Evolutionary conservation across 2,888 invertebrate species (phyloP), one percentile per base, ranked within the genome.

Genomic region (Cecidostiba fungosa): DNA sequence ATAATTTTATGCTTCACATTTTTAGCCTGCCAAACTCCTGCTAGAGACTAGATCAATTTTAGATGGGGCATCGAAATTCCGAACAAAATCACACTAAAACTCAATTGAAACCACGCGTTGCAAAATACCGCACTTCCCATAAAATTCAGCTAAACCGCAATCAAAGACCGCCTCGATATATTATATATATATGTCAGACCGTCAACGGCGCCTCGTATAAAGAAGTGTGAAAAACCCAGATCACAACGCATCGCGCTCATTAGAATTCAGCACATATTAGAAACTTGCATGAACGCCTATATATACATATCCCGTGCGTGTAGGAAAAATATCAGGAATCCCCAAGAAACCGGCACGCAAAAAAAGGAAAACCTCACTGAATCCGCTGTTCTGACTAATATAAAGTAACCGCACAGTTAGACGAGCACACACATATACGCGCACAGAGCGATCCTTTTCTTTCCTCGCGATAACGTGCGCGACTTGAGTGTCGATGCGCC

Each of bases 321-420:
- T 4, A 54, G 54, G 54, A 54, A 54, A 54, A 54, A 19, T 19
- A 59, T 23, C 59, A 59, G 59, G 59, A 59, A 59, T 59, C 59
- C 59, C 59, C 50, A 16, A 50, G 50, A n/a, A 10, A 59, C 59
- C 23, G 59, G n/a, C 23, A 2, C 5, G n/a, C 23, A 59, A 43
- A 69, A 32, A 66, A 29, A 4, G 19, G 26, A 70, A 62, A 43
- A 50, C 14, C 32, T 69, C 47, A 29, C 1, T 32, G 16, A 32
- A 79, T 79, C 50, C 36, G n/a, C 79, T 32, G 50, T 14, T 47
- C 70, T 70, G 69, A 70, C 79, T 77, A 79, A 70, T 50, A 50
- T 50, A 50, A 66, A 29, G 26, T 26, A 3, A 26, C n/a, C 54
- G 16, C 19, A 26, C 23, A 10, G 12, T 29, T 14, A 14, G 62